These are phyloP conservation scores for Beris morrisii DNA, from an alignment of 2,888 invertebrate species.

Conservation along the genomic window DNA sequence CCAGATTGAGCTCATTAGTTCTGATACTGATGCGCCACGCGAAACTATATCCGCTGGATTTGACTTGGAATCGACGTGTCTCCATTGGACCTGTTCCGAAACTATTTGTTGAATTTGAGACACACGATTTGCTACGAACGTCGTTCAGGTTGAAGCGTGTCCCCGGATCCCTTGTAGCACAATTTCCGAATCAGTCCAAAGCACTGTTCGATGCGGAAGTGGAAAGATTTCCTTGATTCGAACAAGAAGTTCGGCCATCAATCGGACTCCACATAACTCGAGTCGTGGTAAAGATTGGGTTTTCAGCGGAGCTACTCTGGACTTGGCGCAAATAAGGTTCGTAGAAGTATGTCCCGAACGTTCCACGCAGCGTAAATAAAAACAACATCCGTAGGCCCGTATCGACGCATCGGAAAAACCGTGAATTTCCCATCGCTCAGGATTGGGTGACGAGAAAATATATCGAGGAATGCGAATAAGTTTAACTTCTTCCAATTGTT, in stretches of 20 bases:
- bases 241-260: neutral
- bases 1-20: conserved; percentile 29
- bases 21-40: conserved; percentile 31
- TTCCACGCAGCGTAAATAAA: neutral
- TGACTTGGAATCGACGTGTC: too few species aligned
- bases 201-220: neutral
- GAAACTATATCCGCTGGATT: neutral
- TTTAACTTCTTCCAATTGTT: neutral
- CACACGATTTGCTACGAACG: neutral
- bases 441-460: neutral
- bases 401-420: neutral
- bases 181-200: neutral
- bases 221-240: neutral
- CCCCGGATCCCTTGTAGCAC: neutral
- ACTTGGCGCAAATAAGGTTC: too few species aligned
- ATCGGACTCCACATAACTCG: too few species aligned
- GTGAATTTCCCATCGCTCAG: neutral
- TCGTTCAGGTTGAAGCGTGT: neutral
- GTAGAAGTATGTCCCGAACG: neutral
- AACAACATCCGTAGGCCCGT: neutral
- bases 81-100: neutral
- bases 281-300: too few species aligned
- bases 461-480: neutral
- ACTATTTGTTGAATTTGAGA: neutral
- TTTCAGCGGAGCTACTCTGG: too few species aligned